Conservation (phyloP, 2,113 vertebrate species). For the Takifugu flavidus region DNA sequence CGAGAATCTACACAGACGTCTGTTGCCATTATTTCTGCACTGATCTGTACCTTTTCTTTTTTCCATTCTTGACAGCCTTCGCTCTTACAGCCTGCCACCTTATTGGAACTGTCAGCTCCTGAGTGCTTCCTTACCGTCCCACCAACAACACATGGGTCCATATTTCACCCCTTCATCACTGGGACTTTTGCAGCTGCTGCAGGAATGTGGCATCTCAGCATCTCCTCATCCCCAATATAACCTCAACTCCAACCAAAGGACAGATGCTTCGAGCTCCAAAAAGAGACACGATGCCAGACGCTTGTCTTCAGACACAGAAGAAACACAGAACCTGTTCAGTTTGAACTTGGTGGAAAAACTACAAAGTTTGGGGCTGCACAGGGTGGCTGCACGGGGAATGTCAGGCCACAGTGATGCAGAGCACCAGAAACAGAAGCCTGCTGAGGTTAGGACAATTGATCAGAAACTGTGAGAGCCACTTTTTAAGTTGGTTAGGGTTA, state of each 20-base stretch:
- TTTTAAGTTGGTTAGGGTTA: conserved; percentile 4
- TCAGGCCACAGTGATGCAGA: neutral
- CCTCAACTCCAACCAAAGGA: neutral
- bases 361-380: conserved; percentile 75
- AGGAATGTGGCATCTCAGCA: conserved; percentile 71
- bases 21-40: too few relatives aligned
- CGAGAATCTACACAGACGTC: neutral
- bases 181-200: conserved; percentile 72
- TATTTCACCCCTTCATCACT: conserved; percentile 21
- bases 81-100: conserved; percentile 77
- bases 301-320: neutral
- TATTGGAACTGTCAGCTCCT: conserved; percentile 78
- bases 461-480: conserved; percentile 48
- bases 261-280: neutral
- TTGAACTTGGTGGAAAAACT: conserved; percentile 83
- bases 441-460: conserved; percentile 9
- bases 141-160: conserved; percentile 24
- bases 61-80: conserved; percentile 67
- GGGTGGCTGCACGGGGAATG: conserved; percentile 74
- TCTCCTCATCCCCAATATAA: conserved; percentile 23
- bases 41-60: neutral
- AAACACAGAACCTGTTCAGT: conserved; percentile 68
- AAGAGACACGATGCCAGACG: neutral
- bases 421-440: conserved; percentile 7
- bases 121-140: conserved; percentile 29